Base-by-base conservation (phyloP, 2,797 vertebrate genomes). In the Peromyscus nudipes region DNA sequence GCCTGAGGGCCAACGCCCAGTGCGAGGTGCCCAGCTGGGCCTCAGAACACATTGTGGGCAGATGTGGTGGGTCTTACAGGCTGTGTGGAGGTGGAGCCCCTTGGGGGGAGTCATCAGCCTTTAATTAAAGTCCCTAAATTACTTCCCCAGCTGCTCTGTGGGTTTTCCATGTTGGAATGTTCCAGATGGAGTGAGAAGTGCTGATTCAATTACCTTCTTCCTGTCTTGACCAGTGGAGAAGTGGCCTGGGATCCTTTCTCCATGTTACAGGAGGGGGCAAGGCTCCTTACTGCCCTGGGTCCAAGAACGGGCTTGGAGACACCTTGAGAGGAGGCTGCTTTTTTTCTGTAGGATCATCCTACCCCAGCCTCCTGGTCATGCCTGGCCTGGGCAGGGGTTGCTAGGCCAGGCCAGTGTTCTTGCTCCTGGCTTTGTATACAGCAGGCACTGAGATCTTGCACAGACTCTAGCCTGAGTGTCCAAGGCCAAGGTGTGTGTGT, bases 51-150 rank as follows among this genome's bases (percentile, higher is more conserved):
- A 9, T 91, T 92, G 97, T 93, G 6, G 81, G 97, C 98, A 98
- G 98, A 97, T 97, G 97, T 96, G 96, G 93, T 69, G 17, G 6
- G 97, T 96, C 97, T 64, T 80, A 85, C 64, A 89, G 97, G 98
- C 98, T 97, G 95, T 64, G 81, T 86, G 91, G 93, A 80, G 96
- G 95, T 92, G 75, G 21, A 92, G 95, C 97, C 96, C 96, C 83
- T 95, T 85, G 92, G 76, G 92, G 96, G 96, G 98, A 98, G 96
- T 91, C 98, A 97, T 57, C 95, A 25, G 98, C 96, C 98, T 98
- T 98, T 98, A 98, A 98, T 98, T 98, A 98, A 97, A 96, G 82
- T 85, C 96, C 97, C 89, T 96, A 97, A 98, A 98, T 98, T 88
- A 0, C 88, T 97, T 97, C 96, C 96, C 97, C 98, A 98, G 98